Evolutionary conservation across 1,140 invertebrate genomes (phyloP), one percentile per base, ranked within the genome.

Genomic region (Drosophila equinoxialis): DNA sequence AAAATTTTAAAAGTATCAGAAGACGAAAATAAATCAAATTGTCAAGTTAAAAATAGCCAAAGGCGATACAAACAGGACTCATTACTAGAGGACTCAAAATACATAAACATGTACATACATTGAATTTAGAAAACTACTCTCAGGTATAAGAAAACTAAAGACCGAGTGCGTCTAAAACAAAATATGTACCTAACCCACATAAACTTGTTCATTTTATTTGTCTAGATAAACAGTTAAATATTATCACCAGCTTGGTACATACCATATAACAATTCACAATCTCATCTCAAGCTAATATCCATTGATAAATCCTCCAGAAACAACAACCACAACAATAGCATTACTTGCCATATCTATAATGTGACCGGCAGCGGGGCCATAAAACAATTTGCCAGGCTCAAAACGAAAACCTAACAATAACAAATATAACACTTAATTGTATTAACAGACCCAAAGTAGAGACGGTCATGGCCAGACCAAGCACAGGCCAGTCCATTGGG

Each of bases 341-440:
- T 30, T 30, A 59, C 39, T 23, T 41, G 17, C 61, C 66, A 65
- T 77, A 77, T 77, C 74, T 66, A 65, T 86, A 85, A 82, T 86
- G 71, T 76, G 70, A 87, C 75, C 75, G 81, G 75, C 71, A 72
- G 82, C 83, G 83, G 83, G 83, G 76, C 83, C 79, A 83, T 87
- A 79, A 82, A 86, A 82, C 83, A 86, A 86, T 86, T 86, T 86
- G 79, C 66, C 70, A 68, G 83, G 60, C 79, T 78, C 85, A 86
- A 51, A 51, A 74, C 66, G 77, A 87, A 76, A 87, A 67, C 80
- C 71, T 78, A n/a, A 71, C 65, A 68, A 79, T 71, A 77, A 86
- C 83, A 87, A 86, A 87, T 87, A 87, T 79, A 74, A 89, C 84
- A 87, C 79, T 87, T 87, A 87, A 87, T 87, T 87, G 83, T 87